Percentiles rank a stretch among this genome's conserved stretches.
Conservation (phyloP, 2,888 invertebrate species). For the Polydrusus tereticollis region DNA sequence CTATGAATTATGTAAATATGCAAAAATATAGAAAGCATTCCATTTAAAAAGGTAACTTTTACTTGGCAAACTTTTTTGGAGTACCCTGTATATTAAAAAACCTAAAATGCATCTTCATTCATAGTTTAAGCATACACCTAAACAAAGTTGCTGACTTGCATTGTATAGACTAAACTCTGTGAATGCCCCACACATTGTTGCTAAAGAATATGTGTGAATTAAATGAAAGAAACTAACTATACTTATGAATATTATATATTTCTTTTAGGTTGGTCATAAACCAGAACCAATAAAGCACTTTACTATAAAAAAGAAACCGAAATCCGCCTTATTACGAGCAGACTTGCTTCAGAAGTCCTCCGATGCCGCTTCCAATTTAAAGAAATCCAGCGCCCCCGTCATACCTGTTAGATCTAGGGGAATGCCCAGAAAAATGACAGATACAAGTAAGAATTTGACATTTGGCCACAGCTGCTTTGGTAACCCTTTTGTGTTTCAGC, state of each 20-base stretch:
- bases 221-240: too few relatives aligned
- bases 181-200: too few relatives aligned
- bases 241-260: background rate
- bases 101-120: too few relatives aligned
- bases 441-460: constrained; percentile 77
- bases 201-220: too few relatives aligned
- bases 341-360: constrained; percentile 93
- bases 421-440: constrained; percentile 97
- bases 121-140: too few relatives aligned
- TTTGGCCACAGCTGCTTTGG: background rate
- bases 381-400: constrained; percentile 89
- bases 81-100: too few relatives aligned
- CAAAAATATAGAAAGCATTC: too few relatives aligned
- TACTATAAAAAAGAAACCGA: constrained; percentile 92
- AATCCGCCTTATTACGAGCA: constrained; percentile 90
- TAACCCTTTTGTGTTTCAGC: constrained; percentile 70
- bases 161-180: too few relatives aligned
- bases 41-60: too few relatives aligned
- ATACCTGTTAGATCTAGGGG: constrained; percentile 89
- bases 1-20: too few relatives aligned
- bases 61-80: too few relatives aligned
- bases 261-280: constrained; percentile 79
- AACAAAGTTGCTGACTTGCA: too few relatives aligned
- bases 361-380: constrained; percentile 89
- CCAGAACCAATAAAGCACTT: constrained; percentile 92